Percentiles rank a stretch among this genome's conserved stretches.
These are phyloP conservation scores for Ptilonorhynchus violaceus DNA, from an alignment of 2,113 vertebrate genomes.

Conservation along the genomic window DNA sequence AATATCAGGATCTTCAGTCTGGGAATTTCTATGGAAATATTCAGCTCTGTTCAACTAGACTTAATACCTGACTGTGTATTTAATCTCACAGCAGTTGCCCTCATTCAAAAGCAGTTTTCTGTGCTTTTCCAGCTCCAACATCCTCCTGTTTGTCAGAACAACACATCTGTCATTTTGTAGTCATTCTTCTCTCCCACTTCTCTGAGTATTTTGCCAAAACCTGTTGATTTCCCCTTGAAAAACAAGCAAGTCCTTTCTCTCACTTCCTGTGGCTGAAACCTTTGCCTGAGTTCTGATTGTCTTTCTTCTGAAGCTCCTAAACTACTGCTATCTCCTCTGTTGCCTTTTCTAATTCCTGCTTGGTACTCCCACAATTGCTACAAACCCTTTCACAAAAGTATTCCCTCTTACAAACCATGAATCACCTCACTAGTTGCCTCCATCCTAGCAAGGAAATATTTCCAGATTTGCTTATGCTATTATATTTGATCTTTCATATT, in stretches of 20 bases:
- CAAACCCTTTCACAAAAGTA: not conserved
- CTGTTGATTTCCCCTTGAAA: not conserved
- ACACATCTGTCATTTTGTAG: not conserved
- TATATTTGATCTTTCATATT: not conserved
- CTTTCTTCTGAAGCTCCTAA: not conserved
- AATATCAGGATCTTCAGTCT: not conserved
- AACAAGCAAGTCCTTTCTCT: not conserved
- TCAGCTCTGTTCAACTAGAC: not conserved
- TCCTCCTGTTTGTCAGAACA: not conserved
- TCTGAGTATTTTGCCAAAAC: not conserved
- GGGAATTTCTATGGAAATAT: not conserved
- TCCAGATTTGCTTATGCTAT: not conserved
- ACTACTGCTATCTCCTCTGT: not conserved
- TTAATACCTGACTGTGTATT: not conserved
- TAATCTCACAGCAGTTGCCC: not conserved
- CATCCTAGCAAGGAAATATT: not conserved
- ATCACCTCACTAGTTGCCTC: not conserved
- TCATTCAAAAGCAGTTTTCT: not conserved
- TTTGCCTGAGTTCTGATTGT: not conserved
- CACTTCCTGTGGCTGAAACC: not conserved
- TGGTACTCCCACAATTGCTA: not conserved
- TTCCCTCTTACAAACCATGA: not conserved
- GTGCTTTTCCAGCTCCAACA: not conserved
- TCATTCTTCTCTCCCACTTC: slow-evolving; percentile 2
- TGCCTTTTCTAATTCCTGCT: not conserved